Evolutionary conservation across 2,888 invertebrate species (phyloP), one percentile per base, ranked within the genome.

Genomic region (Formica aserva): DNA sequence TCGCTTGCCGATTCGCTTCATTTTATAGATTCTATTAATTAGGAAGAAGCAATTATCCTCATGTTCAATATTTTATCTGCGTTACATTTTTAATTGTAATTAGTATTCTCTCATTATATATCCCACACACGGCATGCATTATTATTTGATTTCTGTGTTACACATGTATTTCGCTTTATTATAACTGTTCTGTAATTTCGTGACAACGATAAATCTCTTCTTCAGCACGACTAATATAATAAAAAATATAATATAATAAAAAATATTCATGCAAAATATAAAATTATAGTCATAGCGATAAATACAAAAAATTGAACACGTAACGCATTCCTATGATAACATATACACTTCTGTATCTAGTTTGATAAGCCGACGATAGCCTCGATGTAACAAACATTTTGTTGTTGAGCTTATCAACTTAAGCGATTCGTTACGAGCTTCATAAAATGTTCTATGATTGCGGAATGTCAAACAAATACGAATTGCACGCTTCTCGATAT

Each of bases 281-380:
- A 60, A 35, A 41, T n/a, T 60, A n/a, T 52, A 52, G 8, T 52
- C 52, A n/a, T 45, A 45, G 15, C 52, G 8, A n/a, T 8, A 6
- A 8, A 52, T 2, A 52, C 15, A 8, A 52, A 52, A 52, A 52
- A 48, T 45, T 45, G 15, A 3, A 45, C 15, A 45, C 15, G 13
- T 41, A 41, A 41, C 41, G 3, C 11, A 63, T n/a, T 65, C 26
- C 48, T 35, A 22, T 65, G 55, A 66, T 66, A 77, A 52, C n/a
- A 48, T 48, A 52, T 3, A 66, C 35, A 66, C 35, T 55, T 63
- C n/a, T 55, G 52, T 35, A 26, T 18, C 29, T 48, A 35, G 48
- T 22, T 65, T n/a, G 55, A 77, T 67, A 77, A 77, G 22, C 48
- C 55, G 29, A 11, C 77, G 66, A 76, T 65, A 76, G 60, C 76